These are phyloP conservation scores for Callopanchax toddi DNA, from an alignment of 2,113 vertebrate species.

Conservation along the genomic window DNA sequence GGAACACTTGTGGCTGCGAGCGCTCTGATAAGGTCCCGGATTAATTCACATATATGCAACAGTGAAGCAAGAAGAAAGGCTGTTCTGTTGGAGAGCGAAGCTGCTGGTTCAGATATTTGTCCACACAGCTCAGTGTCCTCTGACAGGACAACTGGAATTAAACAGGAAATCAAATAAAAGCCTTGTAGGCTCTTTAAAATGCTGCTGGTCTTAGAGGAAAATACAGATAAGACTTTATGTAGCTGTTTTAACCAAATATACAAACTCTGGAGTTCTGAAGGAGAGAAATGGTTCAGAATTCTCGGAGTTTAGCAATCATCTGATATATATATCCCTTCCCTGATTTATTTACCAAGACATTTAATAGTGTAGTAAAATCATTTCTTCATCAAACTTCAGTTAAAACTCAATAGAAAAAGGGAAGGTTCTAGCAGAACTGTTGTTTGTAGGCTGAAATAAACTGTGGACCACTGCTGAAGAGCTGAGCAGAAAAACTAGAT, in stretches of 20 bases:
- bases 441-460: no score
- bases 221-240: background rate
- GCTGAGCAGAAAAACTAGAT: no score
- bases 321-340: no score
- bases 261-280: background rate
- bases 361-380: no score
- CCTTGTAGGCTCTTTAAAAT: background rate
- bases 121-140: slow-evolving; percentile 5
- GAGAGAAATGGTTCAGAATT: no score
- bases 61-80: slow-evolving; percentile 32
- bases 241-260: background rate
- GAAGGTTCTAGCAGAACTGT: no score
- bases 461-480: no score
- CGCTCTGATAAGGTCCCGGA: slow-evolving; percentile 54
- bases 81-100: slow-evolving; percentile 10
- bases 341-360: no score
- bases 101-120: slow-evolving; percentile 9
- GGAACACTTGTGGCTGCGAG: slow-evolving; percentile 66
- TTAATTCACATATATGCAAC: slow-evolving; percentile 54
- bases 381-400: no score
- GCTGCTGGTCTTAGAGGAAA: background rate
- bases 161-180: background rate
- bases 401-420: no score
- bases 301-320: no score
- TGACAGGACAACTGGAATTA: slow-evolving; percentile 1